Conservation (phyloP, 2,888 invertebrate species). For the Epinotia bilunana region DNA sequence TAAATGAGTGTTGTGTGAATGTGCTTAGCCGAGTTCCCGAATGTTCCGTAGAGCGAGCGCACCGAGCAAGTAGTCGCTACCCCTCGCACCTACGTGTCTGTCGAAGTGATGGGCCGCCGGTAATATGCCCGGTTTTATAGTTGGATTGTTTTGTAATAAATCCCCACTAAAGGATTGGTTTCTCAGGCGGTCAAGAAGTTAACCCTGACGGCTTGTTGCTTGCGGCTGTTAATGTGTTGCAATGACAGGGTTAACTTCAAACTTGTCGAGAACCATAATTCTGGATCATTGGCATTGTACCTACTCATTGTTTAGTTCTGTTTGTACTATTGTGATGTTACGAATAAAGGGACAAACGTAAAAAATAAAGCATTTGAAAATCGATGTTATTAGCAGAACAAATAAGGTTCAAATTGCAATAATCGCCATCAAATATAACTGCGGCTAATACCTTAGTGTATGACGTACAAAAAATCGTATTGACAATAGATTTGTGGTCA, state of each 20-base stretch:
- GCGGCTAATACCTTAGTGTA: too few relatives aligned
- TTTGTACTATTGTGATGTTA: background rate
- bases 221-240: too few relatives aligned
- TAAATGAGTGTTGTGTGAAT: slow-evolving; percentile 27
- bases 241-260: too few relatives aligned
- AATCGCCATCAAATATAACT: background rate
- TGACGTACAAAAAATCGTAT: too few relatives aligned
- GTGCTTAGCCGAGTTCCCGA: slow-evolving; percentile 25
- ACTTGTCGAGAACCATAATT: background rate
- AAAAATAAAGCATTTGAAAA: background rate
- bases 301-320: background rate
- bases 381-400: background rate
- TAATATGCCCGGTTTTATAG: background rate
- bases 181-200: too few relatives aligned
- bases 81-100: slow-evolving; percentile 24
- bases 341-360: background rate
- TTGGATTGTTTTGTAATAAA: background rate
- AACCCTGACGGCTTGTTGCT: too few relatives aligned
- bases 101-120: slow-evolving; percentile 6
- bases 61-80: slow-evolving; percentile 25
- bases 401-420: background rate
- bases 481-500: too few relatives aligned
- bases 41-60: slow-evolving; percentile 32
- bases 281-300: background rate
- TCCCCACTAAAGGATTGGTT: background rate